Evolutionary conservation across 2,888 invertebrate species (phyloP).

Genomic region (Lasioglossum vierecki): DNA sequence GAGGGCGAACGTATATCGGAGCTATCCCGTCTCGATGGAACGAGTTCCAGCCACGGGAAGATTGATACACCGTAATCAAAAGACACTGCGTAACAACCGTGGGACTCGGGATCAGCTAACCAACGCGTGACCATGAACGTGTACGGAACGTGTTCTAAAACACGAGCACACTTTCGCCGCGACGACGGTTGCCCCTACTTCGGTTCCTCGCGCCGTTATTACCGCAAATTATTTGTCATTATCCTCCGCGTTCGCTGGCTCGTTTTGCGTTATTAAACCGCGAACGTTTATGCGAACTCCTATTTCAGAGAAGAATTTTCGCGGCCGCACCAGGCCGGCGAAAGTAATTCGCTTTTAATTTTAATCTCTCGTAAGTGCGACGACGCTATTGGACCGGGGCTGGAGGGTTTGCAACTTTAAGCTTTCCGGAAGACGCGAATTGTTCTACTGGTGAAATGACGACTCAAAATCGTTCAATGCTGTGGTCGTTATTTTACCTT

Average conservation of each 20-base stretch:
- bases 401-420: neutral
- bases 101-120: neutral
- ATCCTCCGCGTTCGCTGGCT: neutral
- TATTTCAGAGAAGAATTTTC: neutral
- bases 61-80: slow-evolving; percentile 1
- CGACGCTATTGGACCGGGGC: neutral
- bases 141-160: neutral
- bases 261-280: neutral
- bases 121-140: neutral
- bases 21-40: neutral
- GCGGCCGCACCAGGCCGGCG: neutral
- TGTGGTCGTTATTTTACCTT: neutral
- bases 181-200: neutral
- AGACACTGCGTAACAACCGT: slow-evolving; percentile 6
- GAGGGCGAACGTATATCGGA: neutral
- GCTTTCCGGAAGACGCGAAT: neutral
- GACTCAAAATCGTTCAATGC: neutral
- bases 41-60: neutral
- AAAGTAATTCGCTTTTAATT: slow-evolving; percentile 4
- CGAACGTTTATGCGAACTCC: neutral
- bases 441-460: neutral
- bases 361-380: neutral
- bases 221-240: slow-evolving; percentile 11
- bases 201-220: neutral
- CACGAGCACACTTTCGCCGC: neutral